Base-by-base conservation (phyloP, 2,888 invertebrate species). In the Enchytraeus crypticus region DNA sequence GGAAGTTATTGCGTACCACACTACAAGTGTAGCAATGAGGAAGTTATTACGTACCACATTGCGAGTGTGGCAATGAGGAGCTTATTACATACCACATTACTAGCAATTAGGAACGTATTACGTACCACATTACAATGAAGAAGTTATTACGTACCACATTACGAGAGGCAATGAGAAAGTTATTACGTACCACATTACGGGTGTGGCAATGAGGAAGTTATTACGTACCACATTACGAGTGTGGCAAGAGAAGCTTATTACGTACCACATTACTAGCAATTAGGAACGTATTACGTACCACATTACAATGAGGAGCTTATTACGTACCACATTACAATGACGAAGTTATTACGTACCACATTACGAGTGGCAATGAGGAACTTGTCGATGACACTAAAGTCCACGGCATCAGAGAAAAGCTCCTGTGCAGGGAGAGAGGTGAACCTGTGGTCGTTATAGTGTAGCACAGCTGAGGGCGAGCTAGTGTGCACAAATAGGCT, bases 31-130 rank as follows among this genome's bases (percentile, higher is more conserved):
- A 0, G 87, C 89, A 79, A 92, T 91, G 84, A 90, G 86, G 77
- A 87, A 92, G 71, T 89, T 88, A 21, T 87, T 88, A 73, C 86
- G 87, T 33, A 90, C 84, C n/a, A n/a, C 81, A 83, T 79, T 74
- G 85, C 85, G 73, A 85, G 86, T 0, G 88, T 88, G 0, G 87
- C 89, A 79, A 92, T 91, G 84, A 90, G 86, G 77, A 87, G 92
- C 71, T 89, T 88, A 21, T 87, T 88, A 73, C 86, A 87, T 33
- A 90, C 84, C n/a, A n/a, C n/a, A n/a, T n/a, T n/a, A n/a, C n/a
- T n/a, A n/a, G n/a, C n/a, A n/a, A n/a, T n/a, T n/a, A n/a, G n/a
- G n/a, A n/a, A n/a, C n/a, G n/a, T n/a, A n/a, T n/a, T n/a, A n/a
- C n/a, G n/a, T n/a, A n/a, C n/a, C n/a, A n/a, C n/a, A n/a, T n/a